These are phyloP conservation scores for Chascanopsetta lugubris DNA, from an alignment of 2,113 vertebrate genomes.

Conservation along the genomic window DNA sequence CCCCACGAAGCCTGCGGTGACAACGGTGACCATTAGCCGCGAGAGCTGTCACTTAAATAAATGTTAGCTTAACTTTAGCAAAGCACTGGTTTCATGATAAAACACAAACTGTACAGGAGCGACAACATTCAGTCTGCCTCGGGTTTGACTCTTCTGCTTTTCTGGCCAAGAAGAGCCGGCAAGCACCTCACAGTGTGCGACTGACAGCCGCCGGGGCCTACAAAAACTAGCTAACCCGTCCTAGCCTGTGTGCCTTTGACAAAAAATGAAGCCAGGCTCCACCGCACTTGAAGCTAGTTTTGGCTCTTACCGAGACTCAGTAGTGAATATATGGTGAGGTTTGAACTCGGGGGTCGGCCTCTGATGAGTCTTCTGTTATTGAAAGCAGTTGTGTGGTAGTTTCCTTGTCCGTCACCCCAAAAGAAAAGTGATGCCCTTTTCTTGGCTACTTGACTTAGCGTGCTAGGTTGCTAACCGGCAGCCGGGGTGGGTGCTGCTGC, in stretches of 20 bases:
- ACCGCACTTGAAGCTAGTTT: constrained; percentile 19
- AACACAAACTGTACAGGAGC: not conserved
- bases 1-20: constrained; percentile 3
- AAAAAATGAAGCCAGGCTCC: constrained; percentile 36
- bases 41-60: constrained; percentile 26
- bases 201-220: constrained; percentile 62
- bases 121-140: not conserved
- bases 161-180: not conserved
- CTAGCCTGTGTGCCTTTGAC: constrained; percentile 60
- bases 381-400: constrained; percentile 37
- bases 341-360: constrained; percentile 43
- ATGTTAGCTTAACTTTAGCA: not conserved
- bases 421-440: constrained; percentile 69
- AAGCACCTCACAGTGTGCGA: not conserved
- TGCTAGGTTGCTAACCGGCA: constrained; percentile 71
- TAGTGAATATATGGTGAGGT: constrained; percentile 42
- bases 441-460: constrained; percentile 66
- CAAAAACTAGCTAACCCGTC: constrained; percentile 19
- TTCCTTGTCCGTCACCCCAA: constrained; percentile 69
- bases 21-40: constrained; percentile 28
- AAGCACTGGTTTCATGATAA: not conserved
- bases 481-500: constrained; percentile 65
- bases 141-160: not conserved
- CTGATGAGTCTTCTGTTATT: constrained; percentile 50
- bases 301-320: constrained; percentile 71